Conservation (phyloP, 1,140 invertebrate species). For the Hylaeus volcanicus region DNA sequence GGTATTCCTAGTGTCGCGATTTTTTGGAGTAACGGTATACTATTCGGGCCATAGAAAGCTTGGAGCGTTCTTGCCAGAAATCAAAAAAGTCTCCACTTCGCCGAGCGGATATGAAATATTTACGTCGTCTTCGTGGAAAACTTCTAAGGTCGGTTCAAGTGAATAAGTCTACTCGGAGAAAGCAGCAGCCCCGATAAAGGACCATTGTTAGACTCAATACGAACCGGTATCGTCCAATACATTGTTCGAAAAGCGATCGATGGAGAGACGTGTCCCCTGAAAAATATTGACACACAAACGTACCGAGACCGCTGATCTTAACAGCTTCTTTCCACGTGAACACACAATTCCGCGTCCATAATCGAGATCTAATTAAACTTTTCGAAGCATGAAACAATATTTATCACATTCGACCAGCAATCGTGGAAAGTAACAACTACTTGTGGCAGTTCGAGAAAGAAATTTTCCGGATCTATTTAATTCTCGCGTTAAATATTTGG, state of each 20-base stretch:
- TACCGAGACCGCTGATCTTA: background rate
- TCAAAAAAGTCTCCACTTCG: constrained; percentile 3
- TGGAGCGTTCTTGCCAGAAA: background rate
- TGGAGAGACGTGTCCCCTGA: background rate
- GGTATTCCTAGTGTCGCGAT: background rate
- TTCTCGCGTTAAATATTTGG: too few species aligned
- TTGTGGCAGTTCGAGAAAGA: too few species aligned
- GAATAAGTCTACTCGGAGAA: constrained; percentile 19
- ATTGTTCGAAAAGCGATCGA: constrained; percentile 17
- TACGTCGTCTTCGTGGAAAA: constrained; percentile 11
- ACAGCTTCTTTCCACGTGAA: background rate
- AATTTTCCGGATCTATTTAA: too few species aligned
- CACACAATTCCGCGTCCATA: background rate
- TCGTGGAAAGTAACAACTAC: too few species aligned
- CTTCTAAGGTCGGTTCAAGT: constrained; percentile 8
- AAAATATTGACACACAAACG: constrained; percentile 12
- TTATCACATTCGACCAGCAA: too few species aligned
- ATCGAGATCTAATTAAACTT: background rate
- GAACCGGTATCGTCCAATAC: background rate
- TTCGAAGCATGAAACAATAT: too few species aligned
- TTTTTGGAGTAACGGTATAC: background rate
- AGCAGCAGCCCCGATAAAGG: constrained; percentile 20
- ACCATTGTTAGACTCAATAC: constrained; percentile 26
- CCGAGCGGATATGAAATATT: constrained; percentile 39
- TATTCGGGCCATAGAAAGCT: background rate